Conservation (phyloP, 2,888 invertebrate genomes). For the Noctua comes region DNA sequence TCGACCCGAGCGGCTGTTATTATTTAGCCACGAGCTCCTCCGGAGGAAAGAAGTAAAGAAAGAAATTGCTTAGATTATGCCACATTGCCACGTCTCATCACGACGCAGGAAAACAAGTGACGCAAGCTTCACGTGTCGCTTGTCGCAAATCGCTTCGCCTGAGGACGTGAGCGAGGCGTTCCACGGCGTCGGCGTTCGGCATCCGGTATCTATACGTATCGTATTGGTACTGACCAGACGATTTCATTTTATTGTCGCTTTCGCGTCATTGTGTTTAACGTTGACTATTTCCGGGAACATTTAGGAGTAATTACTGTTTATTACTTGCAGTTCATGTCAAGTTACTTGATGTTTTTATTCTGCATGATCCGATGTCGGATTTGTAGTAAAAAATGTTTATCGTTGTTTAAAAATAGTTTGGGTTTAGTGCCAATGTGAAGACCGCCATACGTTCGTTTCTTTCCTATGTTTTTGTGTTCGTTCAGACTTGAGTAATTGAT, state of each 20-base stretch:
- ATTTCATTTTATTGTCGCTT: conserved; percentile 45
- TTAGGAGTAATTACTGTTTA: conserved; percentile 50
- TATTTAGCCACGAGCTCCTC: too few relatives aligned
- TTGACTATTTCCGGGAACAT: conserved; percentile 38
- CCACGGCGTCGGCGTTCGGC: too few relatives aligned
- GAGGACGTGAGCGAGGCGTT: neutral
- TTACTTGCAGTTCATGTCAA: conserved; percentile 24
- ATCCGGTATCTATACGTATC: neutral
- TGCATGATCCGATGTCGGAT: neutral
- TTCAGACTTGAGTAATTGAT: neutral
- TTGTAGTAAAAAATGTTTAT: conserved; percentile 22
- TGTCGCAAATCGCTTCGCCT: neutral
- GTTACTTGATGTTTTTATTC: conserved; percentile 40
- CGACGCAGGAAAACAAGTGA: neutral
- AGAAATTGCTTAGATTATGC: neutral
- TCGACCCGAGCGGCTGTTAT: too few relatives aligned
- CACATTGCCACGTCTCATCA: neutral
- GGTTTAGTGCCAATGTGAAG: conserved; percentile 38
- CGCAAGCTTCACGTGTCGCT: neutral
- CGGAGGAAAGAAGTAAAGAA: neutral
- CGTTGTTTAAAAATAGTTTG: conserved; percentile 34
- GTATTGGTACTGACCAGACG: conserved; percentile 10
- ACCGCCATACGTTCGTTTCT: conserved; percentile 2
- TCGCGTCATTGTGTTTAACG: conserved; percentile 42
- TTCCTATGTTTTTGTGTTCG: neutral